phyloP scores from a whole-genome alignment of 1,140 invertebrate genomes.

The Dendroctonus valens region DNA sequence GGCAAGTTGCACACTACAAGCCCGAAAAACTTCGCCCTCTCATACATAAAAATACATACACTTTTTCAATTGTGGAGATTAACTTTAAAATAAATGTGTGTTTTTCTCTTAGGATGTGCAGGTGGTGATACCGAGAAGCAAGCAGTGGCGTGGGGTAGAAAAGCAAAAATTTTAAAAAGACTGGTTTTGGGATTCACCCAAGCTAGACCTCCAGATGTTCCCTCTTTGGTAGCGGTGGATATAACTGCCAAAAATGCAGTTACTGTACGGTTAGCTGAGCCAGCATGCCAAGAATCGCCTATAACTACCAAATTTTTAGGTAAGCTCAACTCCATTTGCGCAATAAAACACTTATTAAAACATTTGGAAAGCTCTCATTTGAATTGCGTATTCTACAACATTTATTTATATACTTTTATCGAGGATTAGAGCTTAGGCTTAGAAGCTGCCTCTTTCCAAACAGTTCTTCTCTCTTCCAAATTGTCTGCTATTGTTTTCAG shows the following conservation, averaged over 20 bases:
- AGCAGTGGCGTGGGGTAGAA: conserved; percentile 81
- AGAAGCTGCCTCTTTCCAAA: neutral
- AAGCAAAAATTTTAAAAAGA: conserved; percentile 72
- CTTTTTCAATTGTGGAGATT: neutral
- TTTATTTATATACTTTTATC: too few relatives aligned
- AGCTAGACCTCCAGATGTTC: conserved; percentile 74
- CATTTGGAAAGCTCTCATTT: too few relatives aligned
- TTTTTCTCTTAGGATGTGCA: conserved; percentile 58
- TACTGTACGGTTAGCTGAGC: conserved; percentile 71
- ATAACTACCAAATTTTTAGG: conserved; percentile 89
- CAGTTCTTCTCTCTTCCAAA: too few relatives aligned
- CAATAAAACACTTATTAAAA: too few relatives aligned
- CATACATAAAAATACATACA: too few relatives aligned
- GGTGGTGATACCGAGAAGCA: conserved; percentile 79
- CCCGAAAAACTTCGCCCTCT: too few relatives aligned
- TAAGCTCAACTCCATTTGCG: conserved; percentile 48
- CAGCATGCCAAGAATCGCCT: conserved; percentile 63
- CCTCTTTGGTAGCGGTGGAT: conserved; percentile 73
- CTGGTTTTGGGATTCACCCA: conserved; percentile 62
- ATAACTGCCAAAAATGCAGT: conserved; percentile 80
- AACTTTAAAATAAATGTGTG: neutral
- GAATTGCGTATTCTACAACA: too few relatives aligned
- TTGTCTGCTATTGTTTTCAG: too few relatives aligned
- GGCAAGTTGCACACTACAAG: too few relatives aligned
- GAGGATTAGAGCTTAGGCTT: neutral